phyloP scores from a whole-genome alignment of 2,113 vertebrate genomes.

The Alligator sinensis region DNA sequence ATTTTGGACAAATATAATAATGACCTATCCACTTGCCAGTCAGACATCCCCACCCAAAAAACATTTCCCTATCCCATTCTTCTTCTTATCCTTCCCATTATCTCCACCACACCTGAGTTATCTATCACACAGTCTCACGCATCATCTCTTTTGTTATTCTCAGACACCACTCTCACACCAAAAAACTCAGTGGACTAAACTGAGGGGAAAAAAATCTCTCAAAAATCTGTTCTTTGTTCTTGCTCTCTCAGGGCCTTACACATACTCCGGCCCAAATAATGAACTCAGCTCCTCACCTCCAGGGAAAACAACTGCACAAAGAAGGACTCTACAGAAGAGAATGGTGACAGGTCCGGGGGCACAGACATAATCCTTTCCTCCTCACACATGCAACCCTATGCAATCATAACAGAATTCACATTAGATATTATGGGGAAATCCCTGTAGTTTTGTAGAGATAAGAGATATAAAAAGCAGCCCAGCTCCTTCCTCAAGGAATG shows the following conservation, averaged over 20 bases:
- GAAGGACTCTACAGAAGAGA: background rate
- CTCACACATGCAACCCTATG: background rate
- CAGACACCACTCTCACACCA: too few species aligned
- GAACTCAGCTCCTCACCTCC: background rate
- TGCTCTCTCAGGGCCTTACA: background rate
- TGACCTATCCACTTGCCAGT: background rate
- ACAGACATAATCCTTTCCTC: background rate
- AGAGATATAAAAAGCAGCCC: background rate
- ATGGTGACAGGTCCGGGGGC: background rate
- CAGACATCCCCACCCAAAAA: background rate
- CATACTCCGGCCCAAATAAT: background rate
- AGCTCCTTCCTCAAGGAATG: rapidly evolving
- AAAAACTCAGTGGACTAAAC: rapidly evolving
- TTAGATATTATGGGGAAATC: background rate
- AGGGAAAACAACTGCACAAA: background rate
- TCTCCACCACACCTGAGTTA: background rate
- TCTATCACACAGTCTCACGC: background rate
- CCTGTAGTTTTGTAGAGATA: background rate
- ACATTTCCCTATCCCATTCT: background rate
- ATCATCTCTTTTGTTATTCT: background rate
- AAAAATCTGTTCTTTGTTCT: background rate
- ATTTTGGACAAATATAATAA: background rate
- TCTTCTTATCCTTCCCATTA: background rate
- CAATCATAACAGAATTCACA: background rate
- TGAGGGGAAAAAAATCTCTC: background rate